Evolutionary conservation across 2,888 invertebrate genomes (phyloP), one percentile per base, ranked within the genome.

Genomic region (Lasioglossum zephyrum): DNA sequence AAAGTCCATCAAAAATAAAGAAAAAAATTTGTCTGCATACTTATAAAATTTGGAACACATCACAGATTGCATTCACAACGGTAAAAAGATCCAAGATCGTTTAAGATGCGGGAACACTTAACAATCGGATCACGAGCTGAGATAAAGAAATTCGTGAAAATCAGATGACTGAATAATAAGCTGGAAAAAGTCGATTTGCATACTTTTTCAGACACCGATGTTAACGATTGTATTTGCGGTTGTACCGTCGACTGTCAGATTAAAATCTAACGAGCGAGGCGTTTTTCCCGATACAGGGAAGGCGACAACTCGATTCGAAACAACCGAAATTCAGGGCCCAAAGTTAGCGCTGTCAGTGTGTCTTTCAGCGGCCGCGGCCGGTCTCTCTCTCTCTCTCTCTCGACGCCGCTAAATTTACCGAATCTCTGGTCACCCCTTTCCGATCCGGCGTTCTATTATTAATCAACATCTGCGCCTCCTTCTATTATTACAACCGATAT

Each of bases 401-500:
- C 47, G 31, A 31, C 31, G 53, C 4, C 13, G 39, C 53, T 57
- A 39, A 57, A 53, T 53, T 74, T 39, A 53, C 49, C 73, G 22
- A 6, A 39, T 31, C 57, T 41, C n/a, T 53, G 53, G 53, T 31
- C 41, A 26, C 36, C 60, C 39, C 60, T 73, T 72, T 44, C 73
- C 60, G 44, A 63, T 79, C 73, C 13, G 44, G 16, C 31, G 44
- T 69, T 26, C 49, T 44, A 57, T 75, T 69, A 80, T 70, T 69
- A 53, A 80, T 75, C 69, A 63, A 73, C 69, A 39, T 44, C 70
- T 44, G 44, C 22, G 22, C 4, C 36, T 47, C 22, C 39, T 9
- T 16, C 69, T 75, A 75, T 75, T 75, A 53, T 69, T 75, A 44
- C 31, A 47, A 75, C 53, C 81, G 77, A 44, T 72, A 63, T 85